Base-by-base conservation (phyloP, 2,888 invertebrate species). In the Drosophila monieri region DNA sequence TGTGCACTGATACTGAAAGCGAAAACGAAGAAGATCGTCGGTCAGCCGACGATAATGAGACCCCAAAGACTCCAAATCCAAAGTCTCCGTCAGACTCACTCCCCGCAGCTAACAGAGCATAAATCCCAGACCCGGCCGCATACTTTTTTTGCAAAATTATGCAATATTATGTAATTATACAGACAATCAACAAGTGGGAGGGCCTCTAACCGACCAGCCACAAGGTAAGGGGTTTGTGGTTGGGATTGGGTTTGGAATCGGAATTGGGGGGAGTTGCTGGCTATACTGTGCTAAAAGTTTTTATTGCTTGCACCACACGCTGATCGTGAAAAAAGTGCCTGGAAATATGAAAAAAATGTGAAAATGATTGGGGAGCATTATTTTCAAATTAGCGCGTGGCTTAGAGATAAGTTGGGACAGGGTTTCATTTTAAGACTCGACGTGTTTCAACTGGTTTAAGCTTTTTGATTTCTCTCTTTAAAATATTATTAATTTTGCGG, bases 341-440 rank as follows among this genome's bases (percentile, higher is more conserved):
- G 57, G 27, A 57, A 52, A 67, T 41, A 39, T 39, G 56, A 37
- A 55, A 64, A 64, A 83, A 83, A 88, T 88, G 77, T 74, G 68
- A 83, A 85, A 86, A 88, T 88, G 80, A 89, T 88, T 85, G 79
- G 64, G 76, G 74, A 73, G 80, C 89, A 88, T 89, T 88, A 88
- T 89, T 88, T 89, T 88, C 80, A 89, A 88, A 88, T 89, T 89
- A 88, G 79, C 89, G 78, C 89, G 79, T 77, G 85, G 80, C 84
- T 61, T 74, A 60, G 55, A 59, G 53, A 47, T 61, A 65, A 67
- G 57, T 44, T 46, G 41, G 37, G 43, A 35, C 30, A 39, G 65
- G 30, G 44, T 21, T 14, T 39, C 39, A n/a, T 39, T 14, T 8
- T 14, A 14, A 39, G 39, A 59, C 27, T 14, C 35, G n/a, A 46